Percentiles rank a stretch among this genome's conserved stretches.
These are phyloP conservation scores for Peromyscus nudipes DNA, from an alignment of 2,797 vertebrate genomes.

Conservation along the genomic window DNA sequence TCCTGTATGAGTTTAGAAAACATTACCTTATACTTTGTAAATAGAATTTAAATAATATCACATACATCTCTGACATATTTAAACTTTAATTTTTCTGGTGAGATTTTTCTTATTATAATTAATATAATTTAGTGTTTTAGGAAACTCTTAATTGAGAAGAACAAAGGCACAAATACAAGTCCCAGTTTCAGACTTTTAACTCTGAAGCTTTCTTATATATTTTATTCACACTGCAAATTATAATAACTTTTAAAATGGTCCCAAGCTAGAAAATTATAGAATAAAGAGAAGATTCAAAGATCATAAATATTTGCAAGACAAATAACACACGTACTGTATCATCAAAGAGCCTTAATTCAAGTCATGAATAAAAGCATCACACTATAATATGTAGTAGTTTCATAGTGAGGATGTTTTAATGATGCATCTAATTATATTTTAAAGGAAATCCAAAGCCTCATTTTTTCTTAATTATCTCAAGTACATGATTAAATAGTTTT, in stretches of 20 bases:
- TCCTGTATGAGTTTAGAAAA: not conserved
- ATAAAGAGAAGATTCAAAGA: not conserved
- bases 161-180: not conserved
- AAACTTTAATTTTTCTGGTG: not conserved
- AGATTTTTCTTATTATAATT: not conserved
- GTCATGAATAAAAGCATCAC: not conserved
- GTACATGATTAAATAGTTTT: not conserved
- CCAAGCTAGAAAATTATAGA: not conserved
- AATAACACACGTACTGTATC: not conserved
- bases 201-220: not conserved
- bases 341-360: not conserved
- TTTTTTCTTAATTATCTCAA: conserved; percentile 31
- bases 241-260: not conserved
- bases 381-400: not conserved
- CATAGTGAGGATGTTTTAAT: not conserved
- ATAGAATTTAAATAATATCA: conserved; percentile 10
- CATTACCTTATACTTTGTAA: not conserved
- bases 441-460: not conserved
- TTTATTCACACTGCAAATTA: not conserved
- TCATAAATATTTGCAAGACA: not conserved
- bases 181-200: not conserved
- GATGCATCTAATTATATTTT: conserved; percentile 14
- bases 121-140: not conserved
- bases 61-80: not conserved
- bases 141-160: not conserved